Evolutionary conservation across 2,888 invertebrate genomes (phyloP), one percentile per base, ranked within the genome.

Genomic region (Eupeodes latifasciatus): DNA sequence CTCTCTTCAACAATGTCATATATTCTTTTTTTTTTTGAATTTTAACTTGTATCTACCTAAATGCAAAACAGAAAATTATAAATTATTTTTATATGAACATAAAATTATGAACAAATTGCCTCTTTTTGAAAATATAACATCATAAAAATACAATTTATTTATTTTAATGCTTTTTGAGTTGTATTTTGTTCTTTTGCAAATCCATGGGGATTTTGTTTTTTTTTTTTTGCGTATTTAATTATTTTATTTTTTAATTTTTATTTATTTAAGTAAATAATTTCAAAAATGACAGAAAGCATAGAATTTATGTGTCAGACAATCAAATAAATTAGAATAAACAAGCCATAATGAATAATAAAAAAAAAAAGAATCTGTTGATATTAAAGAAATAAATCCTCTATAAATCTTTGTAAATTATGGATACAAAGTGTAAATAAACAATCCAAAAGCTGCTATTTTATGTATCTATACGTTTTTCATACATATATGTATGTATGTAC

Each of bases 381-480:
- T 49, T 14, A 14, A 36, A 81, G 16, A 71, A 55, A 82, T 82
- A 77, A 78, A 57, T 81, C 34, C 14, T 86, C 62, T 19, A 86
- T 86, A 86, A 86, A 86, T 86, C 82, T 75, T 75, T 57, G 16
- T 11, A 71, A 66, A 75, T 66, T 49, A 64, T 79, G 74, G 75
- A 78, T 78, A 78, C 72, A 74, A 78, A 82, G 62, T 69, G 82
- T 86, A 86, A 79, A 86, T 75, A 82, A 82, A 82, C 82, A 82
- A 74, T 80, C 40, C 40, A 27, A 47, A 76, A 81, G n/a, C 36
- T 53, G 55, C 12, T 57, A 9, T 19, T 40, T 40, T 40, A 40
- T 40, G 40, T 7, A 40, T 40, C 9, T 40, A 40, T 40, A 40
- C 27, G 27, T 27, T 27, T 2, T 40, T 40, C 9, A 9, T 40